phyloP scores from a whole-genome alignment of 2,797 vertebrate genomes.

The Calcarius lapponicus region DNA sequence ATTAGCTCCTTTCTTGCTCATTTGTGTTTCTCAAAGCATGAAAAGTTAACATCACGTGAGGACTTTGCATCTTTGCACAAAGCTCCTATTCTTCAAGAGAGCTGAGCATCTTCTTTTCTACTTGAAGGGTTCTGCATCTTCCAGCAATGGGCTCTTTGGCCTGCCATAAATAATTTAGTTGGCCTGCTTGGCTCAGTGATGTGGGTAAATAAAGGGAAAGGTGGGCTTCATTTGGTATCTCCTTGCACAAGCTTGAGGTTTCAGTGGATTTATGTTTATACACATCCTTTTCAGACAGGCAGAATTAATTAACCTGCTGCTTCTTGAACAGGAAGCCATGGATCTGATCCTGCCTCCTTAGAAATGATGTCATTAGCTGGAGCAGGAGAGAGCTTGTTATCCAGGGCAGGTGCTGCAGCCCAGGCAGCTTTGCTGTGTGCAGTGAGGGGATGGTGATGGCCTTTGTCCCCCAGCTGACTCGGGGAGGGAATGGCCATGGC shows the following conservation, averaged over 20 bases:
- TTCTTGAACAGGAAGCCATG: neutral
- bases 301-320: neutral
- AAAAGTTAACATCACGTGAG: neutral
- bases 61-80: neutral
- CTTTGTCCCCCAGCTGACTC: neutral
- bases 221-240: neutral
- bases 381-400: neutral
- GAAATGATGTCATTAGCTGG: neutral
- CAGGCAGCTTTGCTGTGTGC: neutral
- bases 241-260: neutral
- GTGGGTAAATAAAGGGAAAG: neutral
- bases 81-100: neutral
- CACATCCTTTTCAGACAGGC: neutral
- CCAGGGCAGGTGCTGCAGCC: neutral
- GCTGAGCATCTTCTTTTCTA: neutral
- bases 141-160: neutral
- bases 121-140: neutral
- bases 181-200: neutral
- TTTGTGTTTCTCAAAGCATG: slow-evolving; percentile 28
- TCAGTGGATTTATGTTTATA: neutral
- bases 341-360: neutral
- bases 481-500: neutral
- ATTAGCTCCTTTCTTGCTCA: slow-evolving; percentile 49
- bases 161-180: neutral
- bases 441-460: neutral